phyloP scores from a whole-genome alignment of 2,888 invertebrate species.

The Catonia carolina region DNA sequence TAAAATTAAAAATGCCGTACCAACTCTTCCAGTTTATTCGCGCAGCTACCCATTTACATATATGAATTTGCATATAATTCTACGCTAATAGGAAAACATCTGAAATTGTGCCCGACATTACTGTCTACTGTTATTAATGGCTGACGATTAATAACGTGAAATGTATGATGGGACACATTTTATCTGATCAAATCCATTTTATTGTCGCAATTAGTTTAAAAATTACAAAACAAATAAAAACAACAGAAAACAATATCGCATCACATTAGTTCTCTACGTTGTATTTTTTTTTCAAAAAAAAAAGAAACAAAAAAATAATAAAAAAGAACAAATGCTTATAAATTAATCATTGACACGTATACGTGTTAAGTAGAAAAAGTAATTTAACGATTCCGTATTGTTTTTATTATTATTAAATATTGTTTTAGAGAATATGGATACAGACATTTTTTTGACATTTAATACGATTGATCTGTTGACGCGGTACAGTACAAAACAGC shows the following conservation, averaged over 20 bases:
- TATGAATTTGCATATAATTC: conserved; percentile 12
- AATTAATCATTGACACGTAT: conserved; percentile 14
- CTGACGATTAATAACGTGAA: conserved; percentile 11
- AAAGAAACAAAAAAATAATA: no score
- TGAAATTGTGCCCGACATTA: conserved; percentile 5
- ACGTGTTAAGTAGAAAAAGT: conserved; percentile 9
- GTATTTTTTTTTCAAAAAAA: no score
- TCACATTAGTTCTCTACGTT: no score
- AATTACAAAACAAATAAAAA: no score
- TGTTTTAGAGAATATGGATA: no score
- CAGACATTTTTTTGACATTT: no score
- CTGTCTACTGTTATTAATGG: conserved; percentile 13
- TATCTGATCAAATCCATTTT: conserved; percentile 4
- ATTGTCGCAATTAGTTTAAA: conserved; percentile 10
- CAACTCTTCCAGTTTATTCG: not conserved
- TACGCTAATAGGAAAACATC: conserved; percentile 14
- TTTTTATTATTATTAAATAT: no score
- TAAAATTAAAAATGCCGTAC: not conserved
- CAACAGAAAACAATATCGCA: no score
- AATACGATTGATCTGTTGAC: no score
- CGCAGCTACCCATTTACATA: not conserved
- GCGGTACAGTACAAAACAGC: no score
- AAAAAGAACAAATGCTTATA: no score
- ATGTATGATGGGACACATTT: conserved; percentile 8
- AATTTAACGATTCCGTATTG: not conserved